Base-by-base conservation (phyloP, 2,797 vertebrate species). In the Lemur catta region DNA sequence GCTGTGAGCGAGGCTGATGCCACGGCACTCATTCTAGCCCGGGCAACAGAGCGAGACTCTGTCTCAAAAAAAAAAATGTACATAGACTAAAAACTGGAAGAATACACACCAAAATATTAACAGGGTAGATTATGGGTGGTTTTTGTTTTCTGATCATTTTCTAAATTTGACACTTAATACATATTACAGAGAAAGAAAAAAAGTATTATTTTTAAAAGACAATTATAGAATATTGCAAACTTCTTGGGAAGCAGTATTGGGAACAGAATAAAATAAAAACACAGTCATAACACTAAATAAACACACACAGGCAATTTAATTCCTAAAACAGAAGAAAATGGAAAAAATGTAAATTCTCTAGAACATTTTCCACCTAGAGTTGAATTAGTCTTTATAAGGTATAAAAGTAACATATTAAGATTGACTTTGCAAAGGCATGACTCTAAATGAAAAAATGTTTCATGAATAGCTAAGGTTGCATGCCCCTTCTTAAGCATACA, bases 131-230 rank as follows among this genome's bases (percentile, higher is more conserved):
- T 69, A 84, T 4, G 24, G 3, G 28, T 71, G 28, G 12, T 46
- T 81, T 59, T 55, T 69, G 63, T 88, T 88, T 91, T 78, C 24
- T 89, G 9, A 92, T 78, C 90, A 84, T 84, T 94, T 86, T 92
- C 59, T 59, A 94, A 94, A 71, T 67, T 71, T 75, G 65, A 88
- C 22, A 43, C 22, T 22, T 1, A 89, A 33, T 55, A 63, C 20
- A 52, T 63, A 82, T 65, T 79, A 81, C 14, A 46, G 33, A 89
- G n/a, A 33, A 59, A 63, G 72, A 43, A 90, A 79, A 94, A 93
- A 84, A 74, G 43, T 22, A 10, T 67, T 85, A 94, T 57, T 84
- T 91, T 71, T n/a, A 91, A 80, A 72, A 84, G 22, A 81, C n/a
- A 33, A 86, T 85, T 59, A 59, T 26, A 84, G 28, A 57, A 67